phyloP scores from a whole-genome alignment of 2,113 vertebrate genomes.

The Rhinoderma darwinii region DNA sequence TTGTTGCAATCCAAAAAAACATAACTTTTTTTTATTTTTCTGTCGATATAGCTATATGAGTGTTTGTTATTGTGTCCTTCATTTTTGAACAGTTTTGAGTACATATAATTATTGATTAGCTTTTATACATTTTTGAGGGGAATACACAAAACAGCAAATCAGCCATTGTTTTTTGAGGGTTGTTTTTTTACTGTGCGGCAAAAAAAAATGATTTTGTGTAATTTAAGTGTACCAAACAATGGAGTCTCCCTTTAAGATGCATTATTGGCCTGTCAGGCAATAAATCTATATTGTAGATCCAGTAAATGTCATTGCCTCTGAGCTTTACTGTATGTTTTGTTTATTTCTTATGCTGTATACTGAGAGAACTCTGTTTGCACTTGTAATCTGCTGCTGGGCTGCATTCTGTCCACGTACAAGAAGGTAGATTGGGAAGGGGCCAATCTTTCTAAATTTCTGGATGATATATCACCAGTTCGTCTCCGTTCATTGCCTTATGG shows the following conservation, averaged over 20 bases:
- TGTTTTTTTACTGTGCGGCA: too few relatives aligned
- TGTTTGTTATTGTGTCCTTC: too few relatives aligned
- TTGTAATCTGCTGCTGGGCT: not conserved
- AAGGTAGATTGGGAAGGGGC: not conserved
- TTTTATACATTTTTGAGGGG: too few relatives aligned
- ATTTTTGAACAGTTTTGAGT: too few relatives aligned
- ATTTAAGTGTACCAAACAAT: not conserved
- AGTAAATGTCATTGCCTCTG: constrained; percentile 21
- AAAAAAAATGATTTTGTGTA: too few relatives aligned
- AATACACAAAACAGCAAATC: too few relatives aligned
- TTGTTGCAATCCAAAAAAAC: too few relatives aligned
- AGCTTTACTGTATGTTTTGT: constrained; percentile 1
- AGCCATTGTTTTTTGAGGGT: too few relatives aligned
- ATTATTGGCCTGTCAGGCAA: constrained; percentile 3
- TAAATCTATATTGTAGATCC: not conserved
- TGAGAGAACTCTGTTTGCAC: constrained; percentile 8
- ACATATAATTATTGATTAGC: too few relatives aligned
- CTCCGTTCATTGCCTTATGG: constrained; percentile 49
- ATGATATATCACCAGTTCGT: constrained; percentile 48
- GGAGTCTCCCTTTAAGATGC: not conserved
- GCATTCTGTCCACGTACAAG: constrained; percentile 46
- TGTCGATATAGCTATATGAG: too few relatives aligned
- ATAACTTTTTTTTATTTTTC: too few relatives aligned
- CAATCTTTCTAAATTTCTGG: constrained; percentile 41
- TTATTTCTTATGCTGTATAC: not conserved